Evolutionary conservation across 2,888 invertebrate species (phyloP), one percentile per base, ranked within the genome.

Genomic region (Hylaea fasciaria): DNA sequence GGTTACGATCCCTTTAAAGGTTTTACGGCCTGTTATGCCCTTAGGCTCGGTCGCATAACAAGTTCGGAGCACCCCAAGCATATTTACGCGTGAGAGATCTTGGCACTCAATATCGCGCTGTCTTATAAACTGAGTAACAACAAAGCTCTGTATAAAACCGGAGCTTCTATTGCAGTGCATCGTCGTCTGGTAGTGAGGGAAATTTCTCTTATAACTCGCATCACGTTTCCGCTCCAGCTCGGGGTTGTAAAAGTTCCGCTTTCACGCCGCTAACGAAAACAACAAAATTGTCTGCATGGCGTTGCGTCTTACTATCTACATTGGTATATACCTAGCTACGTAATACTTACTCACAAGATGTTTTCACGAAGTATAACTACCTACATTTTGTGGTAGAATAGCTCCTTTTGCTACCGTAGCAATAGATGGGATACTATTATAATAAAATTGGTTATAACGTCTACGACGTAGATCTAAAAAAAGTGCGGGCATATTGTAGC

Each of bases 91-190:
- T 32, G 51, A 39, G 32, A 22, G 41, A 43, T 49, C 47, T 44
- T 17, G 14, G 16, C 46, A 41, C 37, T 44, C 32, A 50, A 54
- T 47, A 16, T 14, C 5, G 35, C 55, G 47, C 41, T 54, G 32
- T 69, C 54, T 44, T 69, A 56, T 61, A 66, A 62, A 69, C 62
- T 64, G 49, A 55, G 52, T 55, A 60, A 70, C 66, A 69, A 71
- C 37, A 72, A 65, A 67, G 64, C 67, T 68, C 68, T 66, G 54
- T 57, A 63, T 22, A 50, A 65, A 68, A 57, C 62, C 14, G 47
- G n/a, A 57, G 56, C 49, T 64, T 57, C 51, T 56, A 58, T 43
- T 59, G 56, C 62, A 43, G 60, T 48, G 53, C 35, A 49, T 58
- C 44, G 58, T 29, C 37, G 39, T 49, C 44, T 49, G 22, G 44